Conservation (phyloP, 1,140 invertebrate species). For the Meloidogyne floridensis region DNA sequence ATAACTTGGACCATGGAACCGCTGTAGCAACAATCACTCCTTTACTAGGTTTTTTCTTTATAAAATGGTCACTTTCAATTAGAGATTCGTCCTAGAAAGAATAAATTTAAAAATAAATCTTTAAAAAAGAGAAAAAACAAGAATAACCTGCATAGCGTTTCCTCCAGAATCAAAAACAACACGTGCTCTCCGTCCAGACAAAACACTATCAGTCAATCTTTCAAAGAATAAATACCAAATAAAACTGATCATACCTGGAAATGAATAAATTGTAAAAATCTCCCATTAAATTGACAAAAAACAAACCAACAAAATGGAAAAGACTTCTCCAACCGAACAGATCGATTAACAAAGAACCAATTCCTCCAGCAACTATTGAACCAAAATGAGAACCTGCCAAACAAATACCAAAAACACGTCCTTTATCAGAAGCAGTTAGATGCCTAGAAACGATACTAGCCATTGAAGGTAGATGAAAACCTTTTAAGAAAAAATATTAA, state of each 20-base stretch:
- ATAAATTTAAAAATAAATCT: too few species aligned
- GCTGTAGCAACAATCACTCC: constrained; percentile 30
- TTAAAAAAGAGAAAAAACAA: not conserved
- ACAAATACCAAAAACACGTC: constrained; percentile 75
- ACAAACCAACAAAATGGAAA: constrained; percentile 74
- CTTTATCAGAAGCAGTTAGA: constrained; percentile 73
- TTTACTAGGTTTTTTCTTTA: not conserved
- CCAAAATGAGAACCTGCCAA: constrained; percentile 72
- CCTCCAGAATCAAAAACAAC: constrained; percentile 32
- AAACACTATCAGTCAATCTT: constrained; percentile 31
- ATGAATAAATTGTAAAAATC: too few species aligned
- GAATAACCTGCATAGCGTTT: not conserved
- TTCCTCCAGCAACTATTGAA: constrained; percentile 74
- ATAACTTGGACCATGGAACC: constrained; percentile 71
- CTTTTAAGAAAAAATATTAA: constrained; percentile 51
- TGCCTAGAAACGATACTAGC: constrained; percentile 75
- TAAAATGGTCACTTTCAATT: constrained; percentile 7
- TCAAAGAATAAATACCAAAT: constrained; percentile 70
- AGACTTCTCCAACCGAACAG: constrained; percentile 74
- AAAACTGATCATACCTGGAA: constrained; percentile 70
- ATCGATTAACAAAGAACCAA: constrained; percentile 75
- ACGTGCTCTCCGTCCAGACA: constrained; percentile 61
- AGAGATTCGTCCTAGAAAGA: not conserved
- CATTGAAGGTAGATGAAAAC: constrained; percentile 76
- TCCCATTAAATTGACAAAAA: too few species aligned